Conservation (phyloP, 2,888 invertebrate genomes). For the Drosophila anomalipes region DNA sequence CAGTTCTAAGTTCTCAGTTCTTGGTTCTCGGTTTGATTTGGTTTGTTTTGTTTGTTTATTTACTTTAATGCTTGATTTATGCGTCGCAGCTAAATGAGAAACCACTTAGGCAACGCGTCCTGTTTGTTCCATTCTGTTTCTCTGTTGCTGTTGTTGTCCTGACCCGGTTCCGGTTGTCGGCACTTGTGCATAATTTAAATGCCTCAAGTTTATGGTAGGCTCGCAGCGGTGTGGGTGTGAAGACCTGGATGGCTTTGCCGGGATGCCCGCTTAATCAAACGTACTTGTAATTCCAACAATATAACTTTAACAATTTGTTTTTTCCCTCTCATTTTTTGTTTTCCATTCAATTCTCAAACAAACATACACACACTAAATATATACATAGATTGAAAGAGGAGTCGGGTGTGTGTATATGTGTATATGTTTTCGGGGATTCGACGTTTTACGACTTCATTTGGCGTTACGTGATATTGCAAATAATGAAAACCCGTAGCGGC, state of each 20-base stretch:
- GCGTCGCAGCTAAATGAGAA: slow-evolving; percentile 72
- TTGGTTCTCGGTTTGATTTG: slow-evolving; percentile 12
- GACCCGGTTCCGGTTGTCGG: slow-evolving; percentile 61
- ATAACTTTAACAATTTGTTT: slow-evolving; percentile 68
- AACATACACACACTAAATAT: background rate
- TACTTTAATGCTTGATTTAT: slow-evolving; percentile 73
- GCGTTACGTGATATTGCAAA: slow-evolving; percentile 77
- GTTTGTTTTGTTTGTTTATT: slow-evolving; percentile 52
- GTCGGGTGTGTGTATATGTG: slow-evolving; percentile 14
- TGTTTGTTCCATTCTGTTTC: slow-evolving; percentile 36
- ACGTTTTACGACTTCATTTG: slow-evolving; percentile 77
- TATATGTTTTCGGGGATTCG: slow-evolving; percentile 28
- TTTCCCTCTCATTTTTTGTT: slow-evolving; percentile 3
- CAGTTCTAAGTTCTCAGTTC: background rate
- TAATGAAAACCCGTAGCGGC: slow-evolving; percentile 57
- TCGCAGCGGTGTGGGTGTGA: background rate
- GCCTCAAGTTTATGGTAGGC: slow-evolving; percentile 32
- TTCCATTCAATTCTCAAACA: slow-evolving; percentile 35
- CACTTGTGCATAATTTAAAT: slow-evolving; percentile 68
- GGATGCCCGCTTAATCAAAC: slow-evolving; percentile 54
- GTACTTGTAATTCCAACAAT: slow-evolving; percentile 62
- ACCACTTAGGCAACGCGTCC: slow-evolving; percentile 62
- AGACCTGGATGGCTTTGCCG: background rate
- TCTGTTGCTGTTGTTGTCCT: slow-evolving; percentile 32
- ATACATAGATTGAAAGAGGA: background rate